Percentiles rank a stretch among this genome's conserved stretches.
Evolutionary conservation across 2,113 vertebrate genomes (phyloP).

Genomic region (Nothoprocta perdicaria): DNA sequence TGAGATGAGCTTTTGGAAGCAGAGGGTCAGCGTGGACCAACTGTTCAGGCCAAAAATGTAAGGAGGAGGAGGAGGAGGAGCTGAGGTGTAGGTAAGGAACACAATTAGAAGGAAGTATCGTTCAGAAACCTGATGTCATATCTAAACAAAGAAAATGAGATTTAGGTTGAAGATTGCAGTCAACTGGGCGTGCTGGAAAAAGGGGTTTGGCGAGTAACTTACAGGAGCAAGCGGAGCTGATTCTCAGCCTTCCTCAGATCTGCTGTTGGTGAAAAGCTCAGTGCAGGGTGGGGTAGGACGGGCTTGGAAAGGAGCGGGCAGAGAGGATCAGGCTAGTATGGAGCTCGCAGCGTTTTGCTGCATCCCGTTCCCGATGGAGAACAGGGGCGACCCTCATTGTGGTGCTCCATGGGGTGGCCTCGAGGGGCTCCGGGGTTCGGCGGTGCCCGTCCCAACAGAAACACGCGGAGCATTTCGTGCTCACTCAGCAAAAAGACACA

Average conservation of each 20-base stretch:
- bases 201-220: slow-evolving; percentile 23
- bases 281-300: not conserved
- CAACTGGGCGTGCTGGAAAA: not conserved
- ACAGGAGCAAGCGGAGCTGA: not conserved
- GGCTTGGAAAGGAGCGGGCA: not conserved
- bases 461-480: not conserved
- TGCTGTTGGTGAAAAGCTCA: slow-evolving; percentile 16
- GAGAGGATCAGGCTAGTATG: slow-evolving; percentile 2
- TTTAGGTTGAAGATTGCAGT: slow-evolving; percentile 4
- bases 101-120: not conserved
- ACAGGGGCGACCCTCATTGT: rapidly evolving
- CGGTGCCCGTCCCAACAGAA: not conserved
- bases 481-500: not conserved
- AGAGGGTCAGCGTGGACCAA: not conserved
- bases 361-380: slow-evolving; percentile 41
- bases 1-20: not conserved
- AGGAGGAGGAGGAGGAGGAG: not conserved
- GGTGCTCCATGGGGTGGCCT: not conserved
- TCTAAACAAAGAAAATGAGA: not conserved
- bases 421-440: not conserved
- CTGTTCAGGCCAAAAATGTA: not conserved
- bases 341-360: not conserved
- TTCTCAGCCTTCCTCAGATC: not conserved
- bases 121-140: not conserved
- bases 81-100: rapidly evolving